These are phyloP conservation scores for Poicephalus gulielmi DNA, from an alignment of 2,113 vertebrate species.

Conservation along the genomic window DNA sequence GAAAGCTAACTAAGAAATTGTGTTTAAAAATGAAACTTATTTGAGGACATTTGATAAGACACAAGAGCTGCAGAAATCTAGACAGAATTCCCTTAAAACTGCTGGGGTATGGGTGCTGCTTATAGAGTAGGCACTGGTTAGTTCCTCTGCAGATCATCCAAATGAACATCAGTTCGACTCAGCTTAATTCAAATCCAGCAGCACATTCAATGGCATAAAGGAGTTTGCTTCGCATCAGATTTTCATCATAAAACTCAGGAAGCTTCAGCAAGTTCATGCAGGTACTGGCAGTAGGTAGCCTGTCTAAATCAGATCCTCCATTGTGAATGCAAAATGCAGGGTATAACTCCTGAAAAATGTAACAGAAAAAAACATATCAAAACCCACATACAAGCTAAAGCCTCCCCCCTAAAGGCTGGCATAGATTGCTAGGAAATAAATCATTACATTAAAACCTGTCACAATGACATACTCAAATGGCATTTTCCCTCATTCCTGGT, in stretches of 20 bases:
- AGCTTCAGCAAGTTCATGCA: constrained; percentile 99
- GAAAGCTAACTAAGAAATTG: constrained; percentile 52
- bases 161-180: constrained; percentile 57
- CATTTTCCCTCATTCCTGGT: not conserved
- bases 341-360: constrained; percentile 88
- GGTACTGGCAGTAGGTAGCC: constrained; percentile 96
- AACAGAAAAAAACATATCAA: not conserved
- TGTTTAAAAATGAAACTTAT: constrained; percentile 61
- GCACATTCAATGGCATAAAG: constrained; percentile 97
- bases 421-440: not conserved
- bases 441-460: not conserved
- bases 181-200: constrained; percentile 97
- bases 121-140: constrained; percentile 55
- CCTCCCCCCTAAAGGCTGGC: not conserved
- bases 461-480: not conserved
- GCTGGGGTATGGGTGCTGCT: constrained; percentile 49
- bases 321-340: constrained; percentile 99
- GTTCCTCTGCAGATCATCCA: constrained; percentile 21
- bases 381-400: not conserved
- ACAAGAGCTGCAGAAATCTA: constrained; percentile 52
- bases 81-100: constrained; percentile 40
- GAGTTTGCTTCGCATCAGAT: constrained; percentile 93
- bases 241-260: constrained; percentile 92
- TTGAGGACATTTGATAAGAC: constrained; percentile 36
- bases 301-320: constrained; percentile 91